Base-by-base conservation (phyloP, 2,113 vertebrate species). In the Coptodon bakossiorum region DNA sequence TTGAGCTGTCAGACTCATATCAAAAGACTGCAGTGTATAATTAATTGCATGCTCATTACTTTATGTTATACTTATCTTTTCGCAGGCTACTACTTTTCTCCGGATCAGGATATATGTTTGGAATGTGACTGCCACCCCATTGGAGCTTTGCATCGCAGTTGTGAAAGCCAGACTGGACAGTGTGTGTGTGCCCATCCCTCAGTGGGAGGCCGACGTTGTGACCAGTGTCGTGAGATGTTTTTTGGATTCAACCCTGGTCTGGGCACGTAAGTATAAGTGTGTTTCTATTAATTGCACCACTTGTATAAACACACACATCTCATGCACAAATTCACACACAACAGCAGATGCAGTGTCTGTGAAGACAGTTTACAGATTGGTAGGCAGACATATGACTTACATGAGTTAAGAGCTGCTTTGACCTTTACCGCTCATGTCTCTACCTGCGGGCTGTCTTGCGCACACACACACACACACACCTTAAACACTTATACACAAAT, bases 231-330 rank as follows among this genome's bases (percentile, higher is more conserved):
- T 79, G 96, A 97, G 34, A 92, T 92, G 86, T 97, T 97, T 95
- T 99, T 97, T 91, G 97, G 97, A 87, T 98, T 99, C 92, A 96
- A 98, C 87, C 95, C 96, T 85, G 94, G 95, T 84, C 93, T 95
- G 43, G 97, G 98, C 92, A 98, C 97, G 98, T 98, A 95, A 96
- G 14, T 68, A 90, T 71, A 78, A 38, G 10, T 66, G 38, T 66
- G 34, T 68, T 52, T 54, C 19, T 59, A 73, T 83, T 78, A 76
- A 82, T 82, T 80, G 45, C 14, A 63, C 84, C 71, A 82, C 57
- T 5, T 40, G 22, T 61, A 29, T 22, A 80, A 45, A 81, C 34
- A 53, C 50, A 68, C 66, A 79, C 87, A 53, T 24, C 45, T 48
- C 38, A 68, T 48, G 27, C 19, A 82, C 73, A 34, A 14, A 24